Percentiles rank a stretch among this genome's conserved stretches.
phyloP scores from a whole-genome alignment of 92 coral and sea anemone species.

The Palythoa grandis region DNA sequence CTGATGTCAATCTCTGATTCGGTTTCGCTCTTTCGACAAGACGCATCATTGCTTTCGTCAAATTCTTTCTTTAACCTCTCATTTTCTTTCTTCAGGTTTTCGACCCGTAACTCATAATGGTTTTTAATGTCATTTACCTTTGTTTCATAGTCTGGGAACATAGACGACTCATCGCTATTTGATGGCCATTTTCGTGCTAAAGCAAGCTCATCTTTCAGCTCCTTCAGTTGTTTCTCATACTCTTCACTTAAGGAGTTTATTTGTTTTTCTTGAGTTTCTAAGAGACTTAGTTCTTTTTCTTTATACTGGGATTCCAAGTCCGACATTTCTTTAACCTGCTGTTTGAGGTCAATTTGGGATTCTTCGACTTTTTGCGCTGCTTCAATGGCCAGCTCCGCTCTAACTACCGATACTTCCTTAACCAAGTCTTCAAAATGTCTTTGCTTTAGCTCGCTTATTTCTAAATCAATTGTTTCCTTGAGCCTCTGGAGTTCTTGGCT shows the following conservation, averaged over 20 bases:
- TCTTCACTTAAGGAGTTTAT: conserved; percentile 72
- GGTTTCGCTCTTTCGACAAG: conserved; percentile 17
- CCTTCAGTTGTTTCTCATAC: conserved; percentile 76
- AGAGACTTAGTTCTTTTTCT: conserved; percentile 63
- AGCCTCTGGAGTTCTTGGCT: conserved; percentile 67
- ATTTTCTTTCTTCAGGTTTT: conserved; percentile 44
- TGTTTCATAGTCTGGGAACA: conserved; percentile 62
- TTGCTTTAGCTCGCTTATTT: conserved; percentile 69
- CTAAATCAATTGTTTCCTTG: conserved; percentile 66
- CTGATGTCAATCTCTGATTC: conserved; percentile 74
- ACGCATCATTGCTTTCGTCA: conserved; percentile 2
- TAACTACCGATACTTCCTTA: conserved; percentile 89
- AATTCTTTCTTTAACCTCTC: conserved; percentile 19
- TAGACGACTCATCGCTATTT: conserved; percentile 39
- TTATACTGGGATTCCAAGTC: conserved; percentile 60
- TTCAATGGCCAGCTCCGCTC: conserved; percentile 93
- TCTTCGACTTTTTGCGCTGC: conserved; percentile 93
- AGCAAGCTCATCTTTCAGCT: conserved; percentile 78
- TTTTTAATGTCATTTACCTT: conserved; percentile 77
- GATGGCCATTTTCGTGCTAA: conserved; percentile 69
- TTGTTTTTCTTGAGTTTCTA: conserved; percentile 77
- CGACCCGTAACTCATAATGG: conserved; percentile 75
- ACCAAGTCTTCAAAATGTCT: conserved; percentile 78
- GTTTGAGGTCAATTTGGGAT: conserved; percentile 66
- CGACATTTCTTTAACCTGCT: conserved; percentile 65